A percentile compares a stretch with the other conserved stretches of the same genome.
Evolutionary conservation across 2,113 vertebrate species (phyloP).

Genomic region (Thymallus thymallus): DNA sequence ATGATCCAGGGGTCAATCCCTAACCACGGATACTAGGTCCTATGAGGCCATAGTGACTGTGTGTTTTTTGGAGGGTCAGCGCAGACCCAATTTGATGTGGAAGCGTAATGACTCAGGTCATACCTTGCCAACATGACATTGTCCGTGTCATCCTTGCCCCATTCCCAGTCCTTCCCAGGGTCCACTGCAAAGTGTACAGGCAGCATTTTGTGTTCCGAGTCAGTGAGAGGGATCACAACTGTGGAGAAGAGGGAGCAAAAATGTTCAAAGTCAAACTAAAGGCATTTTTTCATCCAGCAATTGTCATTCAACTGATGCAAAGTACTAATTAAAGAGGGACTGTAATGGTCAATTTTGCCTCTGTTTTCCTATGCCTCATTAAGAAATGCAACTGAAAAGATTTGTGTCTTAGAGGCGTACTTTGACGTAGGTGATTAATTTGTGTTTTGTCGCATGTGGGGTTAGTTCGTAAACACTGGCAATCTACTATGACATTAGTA

Average conservation of each 20-base stretch:
- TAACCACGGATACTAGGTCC: slow-evolving; percentile 15
- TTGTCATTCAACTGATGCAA: too few species aligned
- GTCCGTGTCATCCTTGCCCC: slow-evolving; percentile 89
- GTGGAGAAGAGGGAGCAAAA: slow-evolving; percentile 10
- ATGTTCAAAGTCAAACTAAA: not conserved
- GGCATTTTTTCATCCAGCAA: too few species aligned
- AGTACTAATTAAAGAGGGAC: too few species aligned
- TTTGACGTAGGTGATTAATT: too few species aligned
- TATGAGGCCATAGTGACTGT: slow-evolving; percentile 8
- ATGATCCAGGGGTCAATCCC: slow-evolving; percentile 44
- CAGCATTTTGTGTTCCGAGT: slow-evolving; percentile 95
- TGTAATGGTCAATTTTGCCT: too few species aligned
- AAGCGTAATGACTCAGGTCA: not conserved
- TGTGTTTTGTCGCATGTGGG: too few species aligned
- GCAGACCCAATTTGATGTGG: not conserved
- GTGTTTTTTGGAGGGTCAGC: not conserved
- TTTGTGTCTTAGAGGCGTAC: too few species aligned
- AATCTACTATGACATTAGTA: too few species aligned
- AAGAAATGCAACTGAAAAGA: too few species aligned
- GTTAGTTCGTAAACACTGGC: too few species aligned
- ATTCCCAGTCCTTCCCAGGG: slow-evolving; percentile 93
- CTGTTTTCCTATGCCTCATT: too few species aligned
- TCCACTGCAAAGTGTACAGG: slow-evolving; percentile 96
- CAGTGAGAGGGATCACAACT: slow-evolving; percentile 95
- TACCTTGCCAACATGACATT: slow-evolving; percentile 91